phyloP scores from a whole-genome alignment of 2,113 vertebrate species.

The Trachemys scripta region DNA sequence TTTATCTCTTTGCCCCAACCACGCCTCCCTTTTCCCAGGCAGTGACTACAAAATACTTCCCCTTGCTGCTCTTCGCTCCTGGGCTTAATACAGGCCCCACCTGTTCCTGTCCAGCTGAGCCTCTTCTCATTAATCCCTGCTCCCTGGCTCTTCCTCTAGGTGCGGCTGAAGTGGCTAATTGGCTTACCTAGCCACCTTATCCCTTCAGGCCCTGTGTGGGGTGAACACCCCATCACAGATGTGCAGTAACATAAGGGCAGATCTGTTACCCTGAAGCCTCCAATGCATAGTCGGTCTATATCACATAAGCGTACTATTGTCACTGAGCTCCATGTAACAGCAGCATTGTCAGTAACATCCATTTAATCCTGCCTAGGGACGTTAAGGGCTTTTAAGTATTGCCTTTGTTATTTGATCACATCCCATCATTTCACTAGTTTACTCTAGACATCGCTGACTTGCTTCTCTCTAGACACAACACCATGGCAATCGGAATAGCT shows the following conservation, averaged over 20 bases:
- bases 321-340: neutral
- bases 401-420: neutral
- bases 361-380: neutral
- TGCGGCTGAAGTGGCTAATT: neutral
- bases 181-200: neutral
- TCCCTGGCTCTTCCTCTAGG: neutral
- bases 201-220: neutral
- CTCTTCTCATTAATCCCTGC: neutral
- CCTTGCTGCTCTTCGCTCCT: neutral
- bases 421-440: neutral
- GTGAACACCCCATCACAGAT: neutral
- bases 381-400: neutral
- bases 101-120: neutral
- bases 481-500: slow-evolving; percentile 94
- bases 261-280: neutral
- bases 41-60: neutral
- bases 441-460: neutral
- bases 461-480: slow-evolving; percentile 86
- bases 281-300: neutral
- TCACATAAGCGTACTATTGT: neutral
- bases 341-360: neutral
- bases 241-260: neutral
- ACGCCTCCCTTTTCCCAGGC: neutral
- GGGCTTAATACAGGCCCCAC: neutral
- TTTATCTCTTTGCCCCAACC: no score